Evolutionary conservation across 2,888 invertebrate species (phyloP).

Genomic region (Hypselothyrea guttata): DNA sequence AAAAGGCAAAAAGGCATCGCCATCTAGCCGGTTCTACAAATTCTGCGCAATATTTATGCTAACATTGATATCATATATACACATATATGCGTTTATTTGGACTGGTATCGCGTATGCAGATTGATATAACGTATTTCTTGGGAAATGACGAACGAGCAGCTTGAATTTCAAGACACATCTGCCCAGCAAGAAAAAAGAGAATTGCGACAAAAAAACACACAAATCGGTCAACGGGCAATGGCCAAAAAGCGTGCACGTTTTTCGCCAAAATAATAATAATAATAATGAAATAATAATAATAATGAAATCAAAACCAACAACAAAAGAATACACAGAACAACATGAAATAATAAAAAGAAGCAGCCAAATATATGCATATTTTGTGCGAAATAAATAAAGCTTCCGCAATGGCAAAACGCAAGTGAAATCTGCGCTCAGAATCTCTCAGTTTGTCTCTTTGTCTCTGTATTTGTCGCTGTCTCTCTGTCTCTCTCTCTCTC

Average conservation of each 20-base stretch:
- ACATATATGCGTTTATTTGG: too few species aligned
- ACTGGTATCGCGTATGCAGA: too few species aligned
- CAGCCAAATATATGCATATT: slow-evolving; percentile 15
- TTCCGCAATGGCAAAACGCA: slow-evolving; percentile 58
- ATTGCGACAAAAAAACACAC: slow-evolving; percentile 42
- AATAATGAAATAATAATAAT: neutral
- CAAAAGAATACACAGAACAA: slow-evolving; percentile 13
- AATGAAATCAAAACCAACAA: slow-evolving; percentile 11
- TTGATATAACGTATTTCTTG: slow-evolving; percentile 22
- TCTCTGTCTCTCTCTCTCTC: slow-evolving; percentile 1
- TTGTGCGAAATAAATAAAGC: slow-evolving; percentile 40
- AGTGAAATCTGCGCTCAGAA: slow-evolving; percentile 31
- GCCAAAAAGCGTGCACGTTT: slow-evolving; percentile 58
- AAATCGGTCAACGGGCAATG: slow-evolving; percentile 69
- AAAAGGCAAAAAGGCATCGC: slow-evolving; percentile 14
- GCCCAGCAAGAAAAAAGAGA: slow-evolving; percentile 11
- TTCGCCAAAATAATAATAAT: slow-evolving; percentile 19
- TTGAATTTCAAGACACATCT: slow-evolving; percentile 33
- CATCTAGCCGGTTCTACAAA: slow-evolving; percentile 47
- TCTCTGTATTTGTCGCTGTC: slow-evolving; percentile 5
- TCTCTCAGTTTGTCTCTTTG: slow-evolving; percentile 18
- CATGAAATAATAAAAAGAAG: too few species aligned
- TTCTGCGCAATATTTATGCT: slow-evolving; percentile 30
- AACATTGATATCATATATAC: slow-evolving; percentile 1
- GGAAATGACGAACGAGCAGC: slow-evolving; percentile 36